phyloP scores from a whole-genome alignment of 2,797 vertebrate species.

The Tapirus indicus region DNA sequence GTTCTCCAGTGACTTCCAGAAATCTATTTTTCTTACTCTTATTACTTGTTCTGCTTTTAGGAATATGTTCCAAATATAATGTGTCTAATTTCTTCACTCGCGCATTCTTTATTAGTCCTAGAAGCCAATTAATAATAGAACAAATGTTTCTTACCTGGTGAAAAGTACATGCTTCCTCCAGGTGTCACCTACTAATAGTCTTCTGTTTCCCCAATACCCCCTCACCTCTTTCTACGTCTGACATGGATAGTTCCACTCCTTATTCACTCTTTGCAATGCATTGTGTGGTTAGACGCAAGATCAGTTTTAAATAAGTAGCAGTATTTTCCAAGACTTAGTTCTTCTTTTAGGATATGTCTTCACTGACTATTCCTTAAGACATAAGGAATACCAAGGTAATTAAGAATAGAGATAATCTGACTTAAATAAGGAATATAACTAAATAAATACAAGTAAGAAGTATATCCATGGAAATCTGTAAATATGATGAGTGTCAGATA shows the following conservation, averaged over 20 bases:
- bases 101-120: background rate
- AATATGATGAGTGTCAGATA: background rate
- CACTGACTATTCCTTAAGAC: background rate
- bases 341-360: background rate
- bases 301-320: background rate
- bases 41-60: background rate
- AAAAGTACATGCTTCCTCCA: background rate
- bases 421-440: background rate
- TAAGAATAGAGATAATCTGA: background rate
- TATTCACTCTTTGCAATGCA: background rate
- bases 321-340: background rate
- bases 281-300: background rate
- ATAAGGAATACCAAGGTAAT: background rate
- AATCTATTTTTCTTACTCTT: background rate
- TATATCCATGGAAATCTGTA: background rate
- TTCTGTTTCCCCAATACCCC: background rate
- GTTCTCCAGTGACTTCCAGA: background rate
- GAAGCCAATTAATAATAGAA: background rate
- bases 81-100: background rate
- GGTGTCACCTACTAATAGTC: background rate
- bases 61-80: background rate
- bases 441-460: background rate
- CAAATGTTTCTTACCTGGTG: rapidly evolving
- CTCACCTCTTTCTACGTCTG: background rate
- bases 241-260: background rate